phyloP scores from a whole-genome alignment of 1,140 invertebrate species.

The Glomeris maerens region DNA sequence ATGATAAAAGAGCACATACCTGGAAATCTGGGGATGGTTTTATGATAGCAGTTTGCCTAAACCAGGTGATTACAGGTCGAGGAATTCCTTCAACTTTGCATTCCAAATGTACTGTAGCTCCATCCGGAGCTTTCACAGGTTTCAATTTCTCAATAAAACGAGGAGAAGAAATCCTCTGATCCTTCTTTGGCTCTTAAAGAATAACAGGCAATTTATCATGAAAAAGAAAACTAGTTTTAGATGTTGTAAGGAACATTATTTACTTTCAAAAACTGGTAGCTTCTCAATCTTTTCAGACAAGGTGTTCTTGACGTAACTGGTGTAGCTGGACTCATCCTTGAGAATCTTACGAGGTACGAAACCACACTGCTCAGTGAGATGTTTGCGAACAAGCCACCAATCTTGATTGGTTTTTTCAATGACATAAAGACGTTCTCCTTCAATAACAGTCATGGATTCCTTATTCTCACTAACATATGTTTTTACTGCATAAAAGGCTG shows the following conservation, averaged over 20 bases:
- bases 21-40: constrained; percentile 74
- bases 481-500: constrained; percentile 64
- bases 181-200: constrained; percentile 53
- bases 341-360: constrained; percentile 82
- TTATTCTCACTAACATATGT: constrained; percentile 74
- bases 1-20: constrained; percentile 22
- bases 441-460: constrained; percentile 71
- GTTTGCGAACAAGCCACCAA: constrained; percentile 85
- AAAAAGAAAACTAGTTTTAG: neutral
- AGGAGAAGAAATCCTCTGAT: constrained; percentile 61
- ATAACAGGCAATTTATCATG: constrained; percentile 12
- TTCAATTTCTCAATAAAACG: constrained; percentile 71
- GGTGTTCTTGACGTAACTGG: constrained; percentile 67
- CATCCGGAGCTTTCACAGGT: constrained; percentile 65
- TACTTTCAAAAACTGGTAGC: constrained; percentile 80
- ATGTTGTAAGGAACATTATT: constrained; percentile 29
- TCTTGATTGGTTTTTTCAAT: constrained; percentile 57
- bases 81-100: constrained; percentile 72
- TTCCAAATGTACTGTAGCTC: constrained; percentile 74
- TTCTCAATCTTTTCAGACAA: constrained; percentile 80
- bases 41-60: constrained; percentile 78
- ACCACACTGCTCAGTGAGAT: constrained; percentile 74
- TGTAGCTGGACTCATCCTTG: constrained; percentile 64
- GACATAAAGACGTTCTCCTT: constrained; percentile 75
- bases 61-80: constrained; percentile 85